Percentiles rank a stretch among this genome's conserved stretches.
phyloP scores from a whole-genome alignment of 2,113 vertebrate species.

The Hipposideros armiger region DNA sequence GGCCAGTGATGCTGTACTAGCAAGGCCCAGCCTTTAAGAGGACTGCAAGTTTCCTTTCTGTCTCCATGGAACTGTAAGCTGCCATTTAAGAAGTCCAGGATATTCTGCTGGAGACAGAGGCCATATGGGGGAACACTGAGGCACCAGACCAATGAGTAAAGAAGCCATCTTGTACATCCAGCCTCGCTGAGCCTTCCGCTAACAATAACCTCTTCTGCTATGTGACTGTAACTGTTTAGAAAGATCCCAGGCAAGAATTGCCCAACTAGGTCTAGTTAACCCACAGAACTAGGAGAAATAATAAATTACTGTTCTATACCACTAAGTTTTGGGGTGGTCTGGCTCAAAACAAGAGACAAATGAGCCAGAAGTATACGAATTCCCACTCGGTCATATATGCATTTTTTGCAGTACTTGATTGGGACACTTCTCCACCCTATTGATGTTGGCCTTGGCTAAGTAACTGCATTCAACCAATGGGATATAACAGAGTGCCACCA shows the following conservation, averaged over 20 bases:
- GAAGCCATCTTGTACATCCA: rapidly evolving
- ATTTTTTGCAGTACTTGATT: not conserved
- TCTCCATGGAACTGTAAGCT: not conserved
- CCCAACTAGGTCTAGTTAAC: not conserved
- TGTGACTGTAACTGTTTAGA: not conserved
- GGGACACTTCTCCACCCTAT: not conserved
- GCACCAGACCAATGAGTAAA: not conserved
- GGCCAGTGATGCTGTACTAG: not conserved
- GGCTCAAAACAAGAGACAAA: not conserved
- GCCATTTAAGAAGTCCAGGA: not conserved
- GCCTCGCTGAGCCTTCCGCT: too few relatives aligned
- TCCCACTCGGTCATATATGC: too few relatives aligned
- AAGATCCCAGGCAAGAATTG: not conserved
- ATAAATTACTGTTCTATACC: not conserved
- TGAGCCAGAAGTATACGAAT: not conserved
- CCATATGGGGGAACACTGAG: rapidly evolving
- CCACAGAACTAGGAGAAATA: not conserved
- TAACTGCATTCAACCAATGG: not conserved
- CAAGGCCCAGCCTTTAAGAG: not conserved
- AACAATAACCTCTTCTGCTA: not conserved
- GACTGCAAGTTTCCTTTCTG: not conserved
- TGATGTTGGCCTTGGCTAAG: not conserved
- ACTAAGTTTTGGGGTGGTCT: not conserved
- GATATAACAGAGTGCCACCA: not conserved
- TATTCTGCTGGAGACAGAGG: not conserved